These are phyloP conservation scores for Taxidea taxus DNA, from an alignment of 2,113 vertebrate species.

Conservation along the genomic window DNA sequence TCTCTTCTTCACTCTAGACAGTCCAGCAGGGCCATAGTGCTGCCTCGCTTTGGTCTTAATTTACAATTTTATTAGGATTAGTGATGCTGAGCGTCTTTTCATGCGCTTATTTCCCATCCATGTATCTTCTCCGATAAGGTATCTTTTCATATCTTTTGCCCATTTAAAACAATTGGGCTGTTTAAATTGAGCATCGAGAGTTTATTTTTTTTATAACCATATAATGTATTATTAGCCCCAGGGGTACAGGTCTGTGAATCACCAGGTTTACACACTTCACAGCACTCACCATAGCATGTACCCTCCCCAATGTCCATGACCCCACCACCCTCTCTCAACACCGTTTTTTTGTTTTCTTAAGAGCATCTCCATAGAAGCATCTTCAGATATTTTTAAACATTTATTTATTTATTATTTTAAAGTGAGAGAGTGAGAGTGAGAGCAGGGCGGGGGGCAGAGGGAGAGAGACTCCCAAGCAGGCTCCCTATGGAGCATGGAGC, in stretches of 20 bases:
- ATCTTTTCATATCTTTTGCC: not conserved
- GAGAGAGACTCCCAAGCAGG: not conserved
- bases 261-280: no score
- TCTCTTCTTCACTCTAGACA: not conserved
- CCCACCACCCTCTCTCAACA: no score
- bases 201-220: no score
- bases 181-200: not conserved
- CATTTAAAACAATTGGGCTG: not conserved
- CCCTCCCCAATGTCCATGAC: no score
- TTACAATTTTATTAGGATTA: not conserved
- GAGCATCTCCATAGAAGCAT: not conserved
- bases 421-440: not conserved
- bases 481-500: not conserved
- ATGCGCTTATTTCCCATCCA: not conserved
- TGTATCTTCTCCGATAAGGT: not conserved
- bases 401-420: not conserved
- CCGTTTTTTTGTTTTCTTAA: conserved; percentile 10
- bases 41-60: not conserved
- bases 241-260: no score
- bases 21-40: rapidly evolving
- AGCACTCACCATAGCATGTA: no score
- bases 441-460: not conserved
- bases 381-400: no score
- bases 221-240: no score
- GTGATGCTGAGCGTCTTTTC: not conserved